A percentile compares a stretch with the other conserved stretches of the same genome.
Conservation (phyloP, 2,888 invertebrate genomes). For the Ormyrus thymus region DNA sequence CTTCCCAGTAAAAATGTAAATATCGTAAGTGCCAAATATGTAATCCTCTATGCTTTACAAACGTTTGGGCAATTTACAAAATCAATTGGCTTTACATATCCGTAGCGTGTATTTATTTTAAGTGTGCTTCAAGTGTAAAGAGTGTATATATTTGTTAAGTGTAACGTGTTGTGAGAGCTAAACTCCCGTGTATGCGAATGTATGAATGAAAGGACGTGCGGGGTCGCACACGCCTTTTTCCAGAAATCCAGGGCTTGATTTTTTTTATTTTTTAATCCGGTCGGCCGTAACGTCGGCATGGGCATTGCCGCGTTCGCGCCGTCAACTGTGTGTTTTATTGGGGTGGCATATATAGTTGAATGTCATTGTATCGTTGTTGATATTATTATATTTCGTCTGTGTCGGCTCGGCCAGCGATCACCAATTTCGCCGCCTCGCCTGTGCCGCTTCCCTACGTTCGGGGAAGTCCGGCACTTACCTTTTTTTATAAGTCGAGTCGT, state of each 20-base stretch:
- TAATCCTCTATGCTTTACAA: conserved; percentile 41
- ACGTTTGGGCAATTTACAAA: conserved; percentile 72
- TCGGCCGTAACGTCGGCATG: conserved; percentile 53
- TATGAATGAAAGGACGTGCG: conserved; percentile 68
- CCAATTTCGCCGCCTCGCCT: conserved; percentile 69
- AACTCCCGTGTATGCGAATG: conserved; percentile 38
- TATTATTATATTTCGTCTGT: conserved; percentile 53
- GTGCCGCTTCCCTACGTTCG: conserved; percentile 29
- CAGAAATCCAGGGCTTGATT: conserved; percentile 68
- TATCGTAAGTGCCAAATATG: conserved; percentile 53
- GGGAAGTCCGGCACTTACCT: conserved; percentile 59
- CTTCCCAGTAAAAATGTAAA: background rate
- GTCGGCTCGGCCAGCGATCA: conserved; percentile 61
- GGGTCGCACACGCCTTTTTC: conserved; percentile 68
- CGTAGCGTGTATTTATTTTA: conserved; percentile 70
- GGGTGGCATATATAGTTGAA: conserved; percentile 54
- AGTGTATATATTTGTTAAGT: conserved; percentile 60
- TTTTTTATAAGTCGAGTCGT: conserved; percentile 74
- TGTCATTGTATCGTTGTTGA: conserved; percentile 61
- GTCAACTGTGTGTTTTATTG: conserved; percentile 61
- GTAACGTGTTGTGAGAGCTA: conserved; percentile 63
- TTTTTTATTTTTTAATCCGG: conserved; percentile 55
- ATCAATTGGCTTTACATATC: conserved; percentile 76
- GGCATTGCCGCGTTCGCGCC: conserved; percentile 60
- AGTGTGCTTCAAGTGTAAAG: conserved; percentile 61